A percentile compares a stretch with the other conserved stretches of the same genome.
Evolutionary conservation across 2,797 vertebrate genomes (phyloP).

Genomic region (Cuniculus paca): DNA sequence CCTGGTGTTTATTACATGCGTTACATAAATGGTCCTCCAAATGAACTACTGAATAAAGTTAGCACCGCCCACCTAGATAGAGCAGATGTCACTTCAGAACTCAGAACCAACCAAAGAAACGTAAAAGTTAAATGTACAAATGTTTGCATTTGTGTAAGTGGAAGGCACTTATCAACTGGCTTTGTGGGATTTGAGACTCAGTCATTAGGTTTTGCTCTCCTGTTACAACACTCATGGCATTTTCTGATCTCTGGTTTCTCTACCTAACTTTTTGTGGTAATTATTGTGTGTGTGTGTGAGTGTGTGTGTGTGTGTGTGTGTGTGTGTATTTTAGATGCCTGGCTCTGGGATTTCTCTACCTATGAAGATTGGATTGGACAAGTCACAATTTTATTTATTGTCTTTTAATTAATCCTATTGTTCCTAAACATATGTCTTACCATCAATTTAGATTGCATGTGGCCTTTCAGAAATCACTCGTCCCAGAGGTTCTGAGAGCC

Average conservation of each 20-base stretch:
- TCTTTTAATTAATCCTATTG: not conserved
- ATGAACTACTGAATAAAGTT: not conserved
- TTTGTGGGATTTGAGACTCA: not conserved
- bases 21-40: not conserved
- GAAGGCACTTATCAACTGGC: not conserved
- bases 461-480: not conserved
- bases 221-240: too few species aligned
- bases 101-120: not conserved
- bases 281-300: not conserved
- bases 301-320: not conserved
- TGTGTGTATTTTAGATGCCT: not conserved
- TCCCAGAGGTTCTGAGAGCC: not conserved
- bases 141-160: not conserved
- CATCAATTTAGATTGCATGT: not conserved
- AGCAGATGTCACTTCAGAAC: not conserved
- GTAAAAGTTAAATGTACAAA: not conserved
- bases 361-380: not conserved
- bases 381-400: not conserved
- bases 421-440: not conserved
- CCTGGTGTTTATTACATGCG: not conserved
- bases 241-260: not conserved
- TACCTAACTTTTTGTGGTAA: not conserved
- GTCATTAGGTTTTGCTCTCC: not conserved
- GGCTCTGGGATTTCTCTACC: not conserved
- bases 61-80: not conserved